Percentiles rank a stretch among this genome's conserved stretches.
Conservation (phyloP, 37 sponge, comb jelly and placozoan genomes). For the Beroe forskalii region DNA sequence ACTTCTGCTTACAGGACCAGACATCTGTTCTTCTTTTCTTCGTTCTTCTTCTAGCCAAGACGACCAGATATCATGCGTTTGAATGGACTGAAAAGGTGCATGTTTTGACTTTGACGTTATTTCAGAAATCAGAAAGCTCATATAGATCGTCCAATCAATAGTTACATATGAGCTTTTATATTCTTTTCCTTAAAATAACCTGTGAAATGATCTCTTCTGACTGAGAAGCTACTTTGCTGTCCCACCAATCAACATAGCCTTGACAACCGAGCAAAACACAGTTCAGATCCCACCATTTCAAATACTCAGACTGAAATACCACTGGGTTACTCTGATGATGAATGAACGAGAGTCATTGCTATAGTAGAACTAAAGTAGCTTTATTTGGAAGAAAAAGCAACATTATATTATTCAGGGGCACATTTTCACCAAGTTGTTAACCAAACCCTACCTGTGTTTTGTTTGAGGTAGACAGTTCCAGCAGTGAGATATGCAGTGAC, state of each 20-base stretch:
- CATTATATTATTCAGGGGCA: no score
- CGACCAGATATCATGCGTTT: neutral
- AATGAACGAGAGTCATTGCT: no score
- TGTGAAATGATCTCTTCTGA: neutral
- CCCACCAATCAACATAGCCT: constrained; percentile 40
- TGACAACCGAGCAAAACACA: neutral
- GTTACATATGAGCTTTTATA: no score
- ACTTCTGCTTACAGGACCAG: neutral
- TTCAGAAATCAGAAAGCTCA: no score
- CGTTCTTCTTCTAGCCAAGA: constrained; percentile 1
- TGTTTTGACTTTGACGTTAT: no score
- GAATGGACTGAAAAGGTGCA: no score
- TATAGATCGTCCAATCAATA: no score
- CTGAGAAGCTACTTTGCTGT: neutral
- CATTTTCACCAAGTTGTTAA: no score
- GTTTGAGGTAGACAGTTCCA: neutral
- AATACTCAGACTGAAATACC: neutral
- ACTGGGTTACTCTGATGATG: neutral
- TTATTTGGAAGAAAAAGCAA: no score
- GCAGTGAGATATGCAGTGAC: neutral
- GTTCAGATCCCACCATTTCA: neutral
- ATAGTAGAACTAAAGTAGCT: no score
- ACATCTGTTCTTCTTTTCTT: neutral
- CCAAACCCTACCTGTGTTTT: neutral
- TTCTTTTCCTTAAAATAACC: no score